These are phyloP conservation scores for Gracilinanus agilis DNA, from an alignment of 2,113 vertebrate genomes.

Conservation along the genomic window DNA sequence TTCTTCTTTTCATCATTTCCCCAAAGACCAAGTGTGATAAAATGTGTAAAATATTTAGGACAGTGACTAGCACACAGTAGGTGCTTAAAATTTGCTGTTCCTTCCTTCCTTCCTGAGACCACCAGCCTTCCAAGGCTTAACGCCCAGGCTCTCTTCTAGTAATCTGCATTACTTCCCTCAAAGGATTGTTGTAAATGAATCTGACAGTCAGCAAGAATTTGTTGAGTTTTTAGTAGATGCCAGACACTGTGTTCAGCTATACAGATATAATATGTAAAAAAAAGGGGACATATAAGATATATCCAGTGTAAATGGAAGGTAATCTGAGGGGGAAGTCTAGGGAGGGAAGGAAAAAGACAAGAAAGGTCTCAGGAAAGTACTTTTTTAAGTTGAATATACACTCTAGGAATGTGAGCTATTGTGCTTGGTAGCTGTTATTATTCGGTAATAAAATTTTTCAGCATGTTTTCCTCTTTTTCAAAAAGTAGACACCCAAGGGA, in stretches of 20 bases:
- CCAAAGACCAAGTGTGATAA: neutral
- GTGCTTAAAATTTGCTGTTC: neutral
- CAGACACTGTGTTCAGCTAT: neutral
- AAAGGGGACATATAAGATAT: neutral
- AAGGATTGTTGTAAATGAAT: neutral
- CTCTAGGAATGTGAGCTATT: neutral
- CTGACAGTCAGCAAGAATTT: neutral
- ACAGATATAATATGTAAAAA: neutral
- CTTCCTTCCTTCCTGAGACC: neutral
- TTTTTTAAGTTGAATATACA: neutral
- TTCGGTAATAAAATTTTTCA: neutral
- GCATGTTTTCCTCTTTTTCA: neutral
- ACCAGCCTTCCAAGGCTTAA: neutral
- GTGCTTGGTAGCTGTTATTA: neutral
- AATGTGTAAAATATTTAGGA: neutral
- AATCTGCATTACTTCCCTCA: neutral
- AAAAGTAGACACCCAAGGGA: neutral
- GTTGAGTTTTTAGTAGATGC: neutral
- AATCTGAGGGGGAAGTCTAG: neutral
- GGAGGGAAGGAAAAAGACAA: neutral
- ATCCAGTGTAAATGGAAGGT: neutral
- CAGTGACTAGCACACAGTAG: neutral
- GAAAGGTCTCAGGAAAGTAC: neutral
- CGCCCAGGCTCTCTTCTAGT: neutral
- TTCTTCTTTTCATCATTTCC: constrained; percentile 12